A percentile compares a stretch with the other conserved stretches of the same genome.
Conservation (phyloP, 2,797 vertebrate genomes). For the Dryobates pubescens region DNA sequence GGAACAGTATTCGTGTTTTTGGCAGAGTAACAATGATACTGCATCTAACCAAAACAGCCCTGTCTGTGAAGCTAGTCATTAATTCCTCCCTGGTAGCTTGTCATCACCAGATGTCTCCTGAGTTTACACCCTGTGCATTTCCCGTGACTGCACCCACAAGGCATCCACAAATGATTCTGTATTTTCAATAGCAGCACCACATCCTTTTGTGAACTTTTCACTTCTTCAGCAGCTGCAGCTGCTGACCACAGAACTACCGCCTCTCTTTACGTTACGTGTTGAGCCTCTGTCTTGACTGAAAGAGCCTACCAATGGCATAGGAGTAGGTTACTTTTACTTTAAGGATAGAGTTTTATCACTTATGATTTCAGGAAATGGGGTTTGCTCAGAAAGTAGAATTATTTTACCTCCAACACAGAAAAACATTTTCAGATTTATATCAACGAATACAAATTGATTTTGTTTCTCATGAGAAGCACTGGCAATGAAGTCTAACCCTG, state of each 20-base stretch:
- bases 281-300: background rate
- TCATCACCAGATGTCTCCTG: constrained; percentile 44
- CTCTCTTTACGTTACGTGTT: background rate
- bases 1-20: background rate
- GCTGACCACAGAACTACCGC: background rate
- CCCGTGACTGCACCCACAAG: constrained; percentile 19
- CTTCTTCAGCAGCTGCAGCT: constrained; percentile 30
- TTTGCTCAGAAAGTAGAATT: background rate
- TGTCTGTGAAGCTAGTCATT: constrained; percentile 17
- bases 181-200: constrained; percentile 3
- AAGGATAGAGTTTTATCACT: background rate
- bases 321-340: background rate
- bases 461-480: background rate
- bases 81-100: constrained; percentile 33
- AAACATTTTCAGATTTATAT: background rate
- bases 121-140: constrained; percentile 32
- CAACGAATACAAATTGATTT: background rate
- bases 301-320: background rate
- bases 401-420: background rate
- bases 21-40: background rate
- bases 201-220: constrained; percentile 15
- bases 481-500: background rate
- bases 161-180: constrained; percentile 22
- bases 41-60: constrained; percentile 27
- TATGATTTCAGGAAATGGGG: background rate